Conservation (phyloP, 2,113 vertebrate genomes). For the Todiramphus chloris region DNA sequence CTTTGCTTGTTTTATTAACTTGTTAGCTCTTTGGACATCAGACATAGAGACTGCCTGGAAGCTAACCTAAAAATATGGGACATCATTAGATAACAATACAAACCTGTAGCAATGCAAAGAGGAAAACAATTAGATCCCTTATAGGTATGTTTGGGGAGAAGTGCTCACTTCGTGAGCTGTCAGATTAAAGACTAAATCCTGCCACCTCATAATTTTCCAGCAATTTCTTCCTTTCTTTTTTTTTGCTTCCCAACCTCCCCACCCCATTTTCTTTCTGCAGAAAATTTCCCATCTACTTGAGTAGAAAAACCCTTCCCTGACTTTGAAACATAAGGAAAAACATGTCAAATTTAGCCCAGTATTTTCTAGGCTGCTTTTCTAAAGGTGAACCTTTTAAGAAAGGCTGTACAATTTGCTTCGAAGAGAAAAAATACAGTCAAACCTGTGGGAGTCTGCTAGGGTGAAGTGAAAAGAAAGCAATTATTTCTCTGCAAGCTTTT, state of each 20-base stretch:
- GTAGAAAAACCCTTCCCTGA: background rate
- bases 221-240: background rate
- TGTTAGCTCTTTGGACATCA: background rate
- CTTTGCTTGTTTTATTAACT: background rate
- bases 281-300: background rate
- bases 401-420: background rate
- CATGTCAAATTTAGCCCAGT: background rate
- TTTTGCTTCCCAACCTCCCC: too few relatives aligned
- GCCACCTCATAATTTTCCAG: background rate
- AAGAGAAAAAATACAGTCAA: background rate
- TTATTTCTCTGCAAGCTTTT: conserved; percentile 13
- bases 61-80: background rate
- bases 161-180: background rate
- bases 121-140: background rate
- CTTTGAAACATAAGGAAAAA: conserved; percentile 23
- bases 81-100: background rate
- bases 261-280: background rate
- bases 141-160: background rate
- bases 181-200: conserved; percentile 13
- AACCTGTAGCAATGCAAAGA: background rate
- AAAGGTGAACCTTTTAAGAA: background rate
- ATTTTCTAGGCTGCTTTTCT: conserved; percentile 9
- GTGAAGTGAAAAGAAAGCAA: conserved; percentile 21
- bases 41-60: background rate
- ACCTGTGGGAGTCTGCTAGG: conserved; percentile 16